A percentile compares a stretch with the other conserved stretches of the same genome.
These are phyloP conservation scores for Gnathonemus echidnorhynchus DNA, from an alignment of 2,113 vertebrate genomes.

Conservation along the genomic window DNA sequence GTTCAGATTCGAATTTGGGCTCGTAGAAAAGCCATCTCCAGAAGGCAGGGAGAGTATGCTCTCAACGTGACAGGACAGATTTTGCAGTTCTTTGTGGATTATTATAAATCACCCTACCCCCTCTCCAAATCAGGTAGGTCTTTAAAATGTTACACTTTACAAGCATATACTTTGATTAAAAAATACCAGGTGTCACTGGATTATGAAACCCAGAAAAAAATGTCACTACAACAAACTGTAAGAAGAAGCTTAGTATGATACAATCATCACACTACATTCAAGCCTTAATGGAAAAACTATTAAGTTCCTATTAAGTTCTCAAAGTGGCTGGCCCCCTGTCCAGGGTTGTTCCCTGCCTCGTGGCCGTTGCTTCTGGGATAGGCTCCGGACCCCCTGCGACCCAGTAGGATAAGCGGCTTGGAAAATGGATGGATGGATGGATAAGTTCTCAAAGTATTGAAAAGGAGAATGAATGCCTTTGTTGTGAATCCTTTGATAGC, in stretches of 20 bases:
- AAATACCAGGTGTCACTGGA: not conserved
- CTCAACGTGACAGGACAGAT: conserved; percentile 65
- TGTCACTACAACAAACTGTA: not conserved
- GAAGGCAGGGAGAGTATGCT: conserved; percentile 62
- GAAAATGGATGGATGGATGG: no score
- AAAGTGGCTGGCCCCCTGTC: not conserved
- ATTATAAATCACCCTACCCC: conserved; percentile 70
- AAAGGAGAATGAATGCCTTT: not conserved
- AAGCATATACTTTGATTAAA: not conserved
- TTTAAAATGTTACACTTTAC: not conserved
- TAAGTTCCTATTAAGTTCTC: not conserved
- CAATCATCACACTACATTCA: not conserved
- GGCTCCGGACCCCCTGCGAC: no score
- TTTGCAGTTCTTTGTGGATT: conserved; percentile 64
- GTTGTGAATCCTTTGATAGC: not conserved
- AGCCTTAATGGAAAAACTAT: not conserved
- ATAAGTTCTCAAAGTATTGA: not conserved
- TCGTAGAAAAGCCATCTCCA: conserved; percentile 56
- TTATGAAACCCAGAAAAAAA: not conserved
- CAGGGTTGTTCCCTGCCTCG: no score
- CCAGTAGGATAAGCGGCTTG: no score
- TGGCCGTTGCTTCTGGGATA: no score
- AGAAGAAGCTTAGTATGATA: not conserved
- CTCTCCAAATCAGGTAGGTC: conserved; percentile 76
- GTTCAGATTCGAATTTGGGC: conserved; percentile 84